phyloP scores from a whole-genome alignment of 2,888 invertebrate species.

The Rhingia rostrata region DNA sequence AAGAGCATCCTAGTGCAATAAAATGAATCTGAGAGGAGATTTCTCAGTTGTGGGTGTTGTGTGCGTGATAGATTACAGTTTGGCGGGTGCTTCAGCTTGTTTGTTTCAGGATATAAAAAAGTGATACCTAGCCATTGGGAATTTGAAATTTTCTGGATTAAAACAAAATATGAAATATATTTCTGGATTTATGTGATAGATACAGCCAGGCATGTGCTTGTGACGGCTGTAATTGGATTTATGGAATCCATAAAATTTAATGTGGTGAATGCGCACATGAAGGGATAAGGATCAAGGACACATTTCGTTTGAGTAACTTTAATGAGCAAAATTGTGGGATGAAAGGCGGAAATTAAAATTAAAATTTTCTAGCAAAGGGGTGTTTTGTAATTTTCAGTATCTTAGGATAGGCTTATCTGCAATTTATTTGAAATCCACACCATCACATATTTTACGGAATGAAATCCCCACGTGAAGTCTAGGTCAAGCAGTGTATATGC shows the following conservation, averaged over 20 bases:
- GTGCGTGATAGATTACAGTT: constrained; percentile 4
- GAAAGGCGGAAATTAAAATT: not conserved
- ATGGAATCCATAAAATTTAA: constrained; percentile 55
- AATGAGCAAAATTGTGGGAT: constrained; percentile 29
- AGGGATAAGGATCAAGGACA: constrained; percentile 65
- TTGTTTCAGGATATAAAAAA: constrained; percentile 1
- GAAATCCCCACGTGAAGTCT: no score
- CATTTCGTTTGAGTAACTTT: constrained; percentile 37
- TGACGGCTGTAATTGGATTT: constrained; percentile 59
- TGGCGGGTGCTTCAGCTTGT: constrained; percentile 44
- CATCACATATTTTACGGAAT: no score
- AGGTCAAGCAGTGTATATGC: no score
- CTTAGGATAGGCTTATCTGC: no score
- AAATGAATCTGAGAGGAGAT: constrained; percentile 2
- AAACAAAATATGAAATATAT: not conserved
- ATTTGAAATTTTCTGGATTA: constrained; percentile 2
- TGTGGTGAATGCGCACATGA: constrained; percentile 59
- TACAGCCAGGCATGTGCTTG: constrained; percentile 17
- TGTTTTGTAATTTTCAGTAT: not conserved
- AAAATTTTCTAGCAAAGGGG: not conserved
- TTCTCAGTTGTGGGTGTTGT: not conserved
- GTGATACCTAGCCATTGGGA: not conserved
- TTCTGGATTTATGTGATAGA: not conserved
- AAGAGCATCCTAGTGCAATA: constrained; percentile 8
- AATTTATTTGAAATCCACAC: no score